Evolutionary conservation across 2,113 vertebrate species (phyloP).

Genomic region (Argyrosomus japonicus): DNA sequence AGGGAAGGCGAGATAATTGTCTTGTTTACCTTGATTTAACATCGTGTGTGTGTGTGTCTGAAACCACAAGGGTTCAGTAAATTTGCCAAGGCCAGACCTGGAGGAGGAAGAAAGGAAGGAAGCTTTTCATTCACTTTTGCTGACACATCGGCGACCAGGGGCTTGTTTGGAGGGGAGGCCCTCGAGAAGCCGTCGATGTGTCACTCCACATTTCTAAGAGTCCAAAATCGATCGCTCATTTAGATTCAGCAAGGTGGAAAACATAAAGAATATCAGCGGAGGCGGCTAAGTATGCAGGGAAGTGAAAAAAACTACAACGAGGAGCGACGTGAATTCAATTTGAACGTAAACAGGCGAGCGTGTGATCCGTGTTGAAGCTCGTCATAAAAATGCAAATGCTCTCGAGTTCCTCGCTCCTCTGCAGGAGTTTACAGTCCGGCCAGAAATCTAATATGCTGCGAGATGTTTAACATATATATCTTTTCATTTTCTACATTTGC

Average conservation of each 20-base stretch:
- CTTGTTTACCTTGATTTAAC: slow-evolving; percentile 65
- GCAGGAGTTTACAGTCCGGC: slow-evolving; percentile 26
- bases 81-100: slow-evolving; percentile 48
- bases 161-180: slow-evolving; percentile 11
- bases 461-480: slow-evolving; percentile 60
- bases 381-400: slow-evolving; percentile 64
- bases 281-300: not conserved
- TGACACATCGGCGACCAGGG: slow-evolving; percentile 57
- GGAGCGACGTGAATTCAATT: slow-evolving; percentile 13
- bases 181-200: slow-evolving; percentile 42
- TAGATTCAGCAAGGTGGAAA: slow-evolving; percentile 32
- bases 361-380: slow-evolving; percentile 25
- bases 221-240: slow-evolving; percentile 44
- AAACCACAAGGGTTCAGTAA: slow-evolving; percentile 59
- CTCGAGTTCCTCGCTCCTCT: slow-evolving; percentile 1
- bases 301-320: not conserved
- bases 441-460: slow-evolving; percentile 49
- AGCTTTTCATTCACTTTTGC: slow-evolving; percentile 58
- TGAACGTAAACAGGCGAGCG: not conserved
- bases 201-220: slow-evolving; percentile 44
- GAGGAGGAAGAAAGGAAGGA: slow-evolving; percentile 28
- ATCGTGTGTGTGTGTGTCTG: slow-evolving; percentile 8
- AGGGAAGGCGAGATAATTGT: slow-evolving; percentile 43
- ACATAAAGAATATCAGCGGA: slow-evolving; percentile 12
- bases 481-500: slow-evolving; percentile 59